phyloP scores from a whole-genome alignment of 2,888 invertebrate species.

The Venusia cambrica region DNA sequence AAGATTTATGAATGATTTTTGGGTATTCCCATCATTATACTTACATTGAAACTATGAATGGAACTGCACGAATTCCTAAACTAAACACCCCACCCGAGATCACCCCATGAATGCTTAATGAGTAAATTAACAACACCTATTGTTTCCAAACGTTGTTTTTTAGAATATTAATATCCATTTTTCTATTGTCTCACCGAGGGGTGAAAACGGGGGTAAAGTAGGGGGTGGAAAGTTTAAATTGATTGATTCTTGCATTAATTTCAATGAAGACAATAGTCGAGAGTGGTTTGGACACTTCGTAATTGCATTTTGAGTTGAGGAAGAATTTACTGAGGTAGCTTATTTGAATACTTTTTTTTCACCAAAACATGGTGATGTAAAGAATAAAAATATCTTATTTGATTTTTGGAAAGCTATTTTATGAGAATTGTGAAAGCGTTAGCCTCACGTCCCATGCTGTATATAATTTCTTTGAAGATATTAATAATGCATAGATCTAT shows the following conservation, averaged over 20 bases:
- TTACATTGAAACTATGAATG: slow-evolving; percentile 31
- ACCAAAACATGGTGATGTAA: too few species aligned
- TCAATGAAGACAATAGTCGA: slow-evolving; percentile 73
- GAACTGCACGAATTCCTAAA: slow-evolving; percentile 42
- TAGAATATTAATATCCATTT: slow-evolving; percentile 76
- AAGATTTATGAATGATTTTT: too few species aligned
- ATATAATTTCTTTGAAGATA: too few species aligned
- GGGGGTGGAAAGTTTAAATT: slow-evolving; percentile 57
- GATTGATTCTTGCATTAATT: slow-evolving; percentile 79
- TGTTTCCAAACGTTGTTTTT: slow-evolving; percentile 72
- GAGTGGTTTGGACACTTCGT: slow-evolving; percentile 62
- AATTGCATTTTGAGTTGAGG: slow-evolving; percentile 52
- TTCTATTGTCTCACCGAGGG: slow-evolving; percentile 56
- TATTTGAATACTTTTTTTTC: slow-evolving; percentile 12
- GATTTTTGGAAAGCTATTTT: too few species aligned
- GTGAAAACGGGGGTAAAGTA: slow-evolving; percentile 45
- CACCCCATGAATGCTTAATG: slow-evolving; percentile 77
- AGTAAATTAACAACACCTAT: slow-evolving; percentile 80
- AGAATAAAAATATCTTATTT: too few species aligned
- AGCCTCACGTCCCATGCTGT: too few species aligned
- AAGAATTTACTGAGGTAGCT: slow-evolving; percentile 18
- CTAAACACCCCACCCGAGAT: slow-evolving; percentile 35
- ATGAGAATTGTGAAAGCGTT: too few species aligned
- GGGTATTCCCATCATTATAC: background rate
- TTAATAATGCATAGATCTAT: too few species aligned